Evolutionary conservation across 53 echinoderm and acorn worm species (phyloP), one percentile per base, ranked within the genome.

Genomic region (Echinarachnius parma): DNA sequence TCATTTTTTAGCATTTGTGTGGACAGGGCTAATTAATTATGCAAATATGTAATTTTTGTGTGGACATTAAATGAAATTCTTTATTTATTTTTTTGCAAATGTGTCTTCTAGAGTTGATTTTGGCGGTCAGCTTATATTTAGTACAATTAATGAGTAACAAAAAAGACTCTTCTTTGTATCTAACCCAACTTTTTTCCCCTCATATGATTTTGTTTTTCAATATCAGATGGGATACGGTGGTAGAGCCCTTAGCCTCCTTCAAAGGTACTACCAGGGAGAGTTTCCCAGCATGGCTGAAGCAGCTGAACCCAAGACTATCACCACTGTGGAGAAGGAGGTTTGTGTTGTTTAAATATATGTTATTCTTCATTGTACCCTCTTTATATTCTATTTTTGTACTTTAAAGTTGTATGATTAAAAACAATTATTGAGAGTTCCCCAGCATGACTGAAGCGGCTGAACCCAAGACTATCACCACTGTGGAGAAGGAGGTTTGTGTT

Each of bases 141-240:
- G n/a, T n/a, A n/a, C n/a, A n/a, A n/a, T n/a, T n/a, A n/a, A n/a
- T n/a, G n/a, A n/a, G n/a, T n/a, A n/a, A n/a, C n/a, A n/a, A n/a
- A n/a, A n/a, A n/a, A n/a, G n/a, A n/a, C n/a, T n/a, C n/a, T n/a
- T n/a, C n/a, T n/a, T n/a, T n/a, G n/a, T n/a, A n/a, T n/a, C n/a
- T n/a, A n/a, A n/a, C n/a, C n/a, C n/a, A n/a, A n/a, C n/a, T n/a
- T n/a, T n/a, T n/a, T n/a, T n/a, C n/a, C n/a, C n/a, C n/a, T n/a
- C n/a, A n/a, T n/a, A n/a, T n/a, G n/a, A n/a, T n/a, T n/a, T n/a
- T n/a, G n/a, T n/a, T n/a, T n/a, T 13, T 39, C 39, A 9, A 39
- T 58, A 2, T 32, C 35, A 96, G 98, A 96, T 96, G 98, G 98
- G 98, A 0, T 96, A 96, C 69, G 98, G 98, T 7, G 75, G 87